A percentile compares a stretch with the other conserved stretches of the same genome.
These are phyloP conservation scores for Matsumurasca onukii DNA, from an alignment of 1,140 invertebrate genomes.

Conservation along the genomic window DNA sequence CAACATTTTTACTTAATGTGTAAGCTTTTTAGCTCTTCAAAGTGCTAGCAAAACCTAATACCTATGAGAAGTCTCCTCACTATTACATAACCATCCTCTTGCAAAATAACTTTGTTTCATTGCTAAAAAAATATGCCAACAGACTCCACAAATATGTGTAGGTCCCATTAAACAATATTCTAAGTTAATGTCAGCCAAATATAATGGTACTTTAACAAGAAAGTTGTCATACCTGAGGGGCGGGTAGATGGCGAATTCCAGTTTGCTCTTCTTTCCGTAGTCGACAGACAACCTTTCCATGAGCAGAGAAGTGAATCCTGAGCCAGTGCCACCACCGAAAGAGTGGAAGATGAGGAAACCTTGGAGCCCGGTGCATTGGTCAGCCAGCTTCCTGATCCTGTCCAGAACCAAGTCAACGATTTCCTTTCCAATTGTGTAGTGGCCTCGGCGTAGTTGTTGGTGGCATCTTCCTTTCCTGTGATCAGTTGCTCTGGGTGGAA, in stretches of 20 bases:
- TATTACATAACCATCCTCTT: not conserved
- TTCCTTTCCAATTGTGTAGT: conserved; percentile 72
- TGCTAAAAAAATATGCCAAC: not conserved
- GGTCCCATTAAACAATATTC: not conserved
- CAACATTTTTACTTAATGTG: not conserved
- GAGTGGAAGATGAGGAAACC: conserved; percentile 73
- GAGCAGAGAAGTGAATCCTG: conserved; percentile 65
- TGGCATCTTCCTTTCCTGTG: conserved; percentile 65
- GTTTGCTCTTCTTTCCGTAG: conserved; percentile 65
- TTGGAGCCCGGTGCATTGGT: conserved; percentile 58
- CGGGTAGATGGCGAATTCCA: conserved; percentile 70
- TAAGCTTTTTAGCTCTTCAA: no score
- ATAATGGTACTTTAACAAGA: not conserved
- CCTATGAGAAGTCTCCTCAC: no score
- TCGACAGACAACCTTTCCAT: conserved; percentile 70
- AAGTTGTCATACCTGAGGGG: conserved; percentile 59
- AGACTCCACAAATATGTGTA: not conserved
- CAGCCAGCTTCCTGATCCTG: conserved; percentile 56
- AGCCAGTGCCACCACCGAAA: conserved; percentile 76
- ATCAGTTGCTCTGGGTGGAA: conserved; percentile 65
- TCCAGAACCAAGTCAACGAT: conserved; percentile 65
- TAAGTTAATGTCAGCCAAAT: not conserved
- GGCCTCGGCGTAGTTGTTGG: conserved; percentile 66
- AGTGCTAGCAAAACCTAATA: no score
- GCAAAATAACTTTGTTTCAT: no score